Conservation (phyloP, 2,113 vertebrate genomes). For the Pterocles burchelli region DNA sequence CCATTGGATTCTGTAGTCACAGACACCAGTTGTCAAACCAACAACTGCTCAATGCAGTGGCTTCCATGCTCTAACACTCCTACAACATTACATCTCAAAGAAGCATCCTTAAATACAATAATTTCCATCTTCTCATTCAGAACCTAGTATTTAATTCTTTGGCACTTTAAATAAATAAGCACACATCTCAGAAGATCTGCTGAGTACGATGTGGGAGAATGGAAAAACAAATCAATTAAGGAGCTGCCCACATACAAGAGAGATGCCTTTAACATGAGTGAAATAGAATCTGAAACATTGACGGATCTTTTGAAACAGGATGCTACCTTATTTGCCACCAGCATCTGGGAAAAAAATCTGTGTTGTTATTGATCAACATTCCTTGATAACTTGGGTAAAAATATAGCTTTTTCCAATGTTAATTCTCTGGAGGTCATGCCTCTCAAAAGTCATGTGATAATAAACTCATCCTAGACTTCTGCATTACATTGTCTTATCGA, state of each 20-base stretch:
- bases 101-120: neutral
- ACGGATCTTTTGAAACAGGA: neutral
- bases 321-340: neutral
- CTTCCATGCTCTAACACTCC: neutral
- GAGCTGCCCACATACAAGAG: neutral
- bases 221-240: conserved; percentile 20
- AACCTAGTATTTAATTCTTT: neutral
- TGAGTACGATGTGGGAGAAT: neutral
- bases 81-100: neutral
- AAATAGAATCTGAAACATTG: neutral
- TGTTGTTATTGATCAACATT: neutral
- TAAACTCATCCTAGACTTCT: neutral
- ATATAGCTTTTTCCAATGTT: neutral
- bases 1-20: neutral
- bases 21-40: neutral
- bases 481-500: neutral
- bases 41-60: neutral
- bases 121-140: neutral
- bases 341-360: neutral
- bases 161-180: neutral
- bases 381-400: neutral
- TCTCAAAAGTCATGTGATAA: neutral
- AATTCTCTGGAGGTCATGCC: neutral
- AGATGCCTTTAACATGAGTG: neutral
- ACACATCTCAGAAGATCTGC: neutral